phyloP scores from a whole-genome alignment of 2,888 invertebrate species.

The Philaethria dido region DNA sequence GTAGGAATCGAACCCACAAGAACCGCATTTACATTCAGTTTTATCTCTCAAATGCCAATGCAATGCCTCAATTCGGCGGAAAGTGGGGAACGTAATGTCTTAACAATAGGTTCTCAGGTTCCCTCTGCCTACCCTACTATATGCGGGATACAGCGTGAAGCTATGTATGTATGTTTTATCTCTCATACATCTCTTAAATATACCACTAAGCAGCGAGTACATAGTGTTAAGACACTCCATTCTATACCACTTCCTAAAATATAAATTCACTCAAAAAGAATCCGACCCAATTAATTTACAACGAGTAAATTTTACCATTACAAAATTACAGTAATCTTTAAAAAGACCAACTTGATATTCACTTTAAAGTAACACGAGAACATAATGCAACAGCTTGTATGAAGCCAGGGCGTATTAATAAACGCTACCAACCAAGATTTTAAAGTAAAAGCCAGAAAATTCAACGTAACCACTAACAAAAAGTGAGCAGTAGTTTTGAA shows the following conservation, averaged over 20 bases:
- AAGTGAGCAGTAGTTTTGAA: conserved; percentile 1
- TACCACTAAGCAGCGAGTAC: not conserved
- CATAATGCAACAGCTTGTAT: conserved; percentile 8
- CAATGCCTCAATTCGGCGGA: too few relatives aligned
- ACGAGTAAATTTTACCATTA: not conserved
- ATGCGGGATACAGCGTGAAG: too few relatives aligned
- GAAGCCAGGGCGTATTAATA: not conserved
- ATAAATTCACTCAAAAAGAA: not conserved
- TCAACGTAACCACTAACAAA: not conserved
- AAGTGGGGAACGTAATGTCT: too few relatives aligned
- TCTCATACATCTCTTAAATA: too few relatives aligned
- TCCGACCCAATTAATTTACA: not conserved
- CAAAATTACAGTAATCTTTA: not conserved
- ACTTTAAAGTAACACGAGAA: not conserved
- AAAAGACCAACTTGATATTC: not conserved
- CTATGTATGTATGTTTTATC: too few relatives aligned
- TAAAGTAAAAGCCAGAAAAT: conserved; percentile 8
- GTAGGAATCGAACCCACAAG: too few relatives aligned
- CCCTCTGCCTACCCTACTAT: too few relatives aligned
- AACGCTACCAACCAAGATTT: conserved; percentile 14
- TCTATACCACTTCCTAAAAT: not conserved
- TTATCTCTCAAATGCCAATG: too few relatives aligned
- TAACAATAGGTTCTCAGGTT: too few relatives aligned
- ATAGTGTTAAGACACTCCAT: not conserved
- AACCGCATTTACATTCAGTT: too few relatives aligned